Percentiles rank a stretch among this genome's conserved stretches.
Evolutionary conservation across 1,140 invertebrate genomes (phyloP).

Genomic region (Trichonephila clavipes): DNA sequence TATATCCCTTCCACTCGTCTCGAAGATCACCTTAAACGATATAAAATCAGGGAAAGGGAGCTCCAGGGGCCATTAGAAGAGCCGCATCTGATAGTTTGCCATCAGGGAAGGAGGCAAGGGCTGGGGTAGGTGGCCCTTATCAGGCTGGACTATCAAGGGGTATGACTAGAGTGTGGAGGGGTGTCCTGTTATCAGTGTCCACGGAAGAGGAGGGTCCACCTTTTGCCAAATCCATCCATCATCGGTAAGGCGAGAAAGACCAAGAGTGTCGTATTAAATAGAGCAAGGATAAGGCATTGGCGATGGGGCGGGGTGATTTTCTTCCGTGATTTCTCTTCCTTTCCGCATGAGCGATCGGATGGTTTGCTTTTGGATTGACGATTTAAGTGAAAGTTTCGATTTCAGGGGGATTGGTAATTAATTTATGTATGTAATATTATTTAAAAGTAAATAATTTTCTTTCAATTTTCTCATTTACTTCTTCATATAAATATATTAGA

Average conservation of each 20-base stretch:
- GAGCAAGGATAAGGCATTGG: slow-evolving; percentile 68
- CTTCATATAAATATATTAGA: too few relatives aligned
- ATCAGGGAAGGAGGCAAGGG: neutral
- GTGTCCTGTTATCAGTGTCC: slow-evolving; percentile 56
- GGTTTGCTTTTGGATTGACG: neutral
- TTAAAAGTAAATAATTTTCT: too few relatives aligned
- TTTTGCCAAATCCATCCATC: slow-evolving; percentile 74
- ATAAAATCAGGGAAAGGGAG: slow-evolving; percentile 68
- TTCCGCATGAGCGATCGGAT: neutral
- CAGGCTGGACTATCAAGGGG: slow-evolving; percentile 61
- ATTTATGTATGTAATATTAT: too few relatives aligned
- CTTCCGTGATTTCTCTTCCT: neutral
- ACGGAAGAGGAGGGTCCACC: slow-evolving; percentile 57
- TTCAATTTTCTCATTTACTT: too few relatives aligned
- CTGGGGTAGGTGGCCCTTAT: slow-evolving; percentile 35
- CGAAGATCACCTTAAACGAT: slow-evolving; percentile 68
- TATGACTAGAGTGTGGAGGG: neutral
- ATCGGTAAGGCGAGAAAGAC: slow-evolving; percentile 58
- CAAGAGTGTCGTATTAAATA: slow-evolving; percentile 74
- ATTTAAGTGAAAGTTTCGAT: too few relatives aligned
- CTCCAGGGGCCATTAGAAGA: slow-evolving; percentile 70
- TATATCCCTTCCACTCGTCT: slow-evolving; percentile 1
- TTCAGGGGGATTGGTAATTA: too few relatives aligned
- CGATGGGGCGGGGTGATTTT: slow-evolving; percentile 41
- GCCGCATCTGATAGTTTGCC: slow-evolving; percentile 57